phyloP scores from a whole-genome alignment of 2,888 invertebrate genomes.

The Hemithea aestivaria region DNA sequence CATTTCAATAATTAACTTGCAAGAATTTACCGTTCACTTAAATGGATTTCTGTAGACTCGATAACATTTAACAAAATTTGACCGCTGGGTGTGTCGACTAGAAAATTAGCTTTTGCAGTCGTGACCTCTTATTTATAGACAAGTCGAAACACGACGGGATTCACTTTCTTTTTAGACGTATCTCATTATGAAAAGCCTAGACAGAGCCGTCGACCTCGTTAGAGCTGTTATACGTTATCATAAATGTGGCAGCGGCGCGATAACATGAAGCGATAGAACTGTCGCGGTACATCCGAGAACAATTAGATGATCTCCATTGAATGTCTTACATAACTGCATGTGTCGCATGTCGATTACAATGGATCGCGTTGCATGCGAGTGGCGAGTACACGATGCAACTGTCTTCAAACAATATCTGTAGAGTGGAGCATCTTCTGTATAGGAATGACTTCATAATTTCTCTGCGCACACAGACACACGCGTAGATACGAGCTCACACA shows the following conservation, averaged over 20 bases:
- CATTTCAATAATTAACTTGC: conserved; percentile 25
- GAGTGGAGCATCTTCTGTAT: conserved; percentile 44
- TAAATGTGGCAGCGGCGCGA: conserved; percentile 2
- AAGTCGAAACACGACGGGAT: conserved; percentile 41
- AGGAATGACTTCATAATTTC: conserved; percentile 65
- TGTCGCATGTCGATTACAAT: conserved; percentile 31
- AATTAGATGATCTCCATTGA: conserved; percentile 33
- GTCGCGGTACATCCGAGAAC: conserved; percentile 25
- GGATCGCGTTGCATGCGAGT: conserved; percentile 39
- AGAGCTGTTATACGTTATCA: not conserved
- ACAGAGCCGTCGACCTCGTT: conserved; percentile 1
- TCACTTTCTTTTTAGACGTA: conserved; percentile 44
- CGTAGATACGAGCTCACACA: conserved; percentile 39
- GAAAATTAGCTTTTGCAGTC: conserved; percentile 45
- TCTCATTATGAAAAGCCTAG: conserved; percentile 9
- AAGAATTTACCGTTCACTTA: conserved; percentile 28
- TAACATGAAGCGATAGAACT: conserved; percentile 2
- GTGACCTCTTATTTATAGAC: conserved; percentile 48
- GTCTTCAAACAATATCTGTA: conserved; percentile 40
- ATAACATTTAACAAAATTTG: conserved; percentile 36
- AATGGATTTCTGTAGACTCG: conserved; percentile 19
- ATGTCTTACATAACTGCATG: conserved; percentile 33
- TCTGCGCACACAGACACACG: conserved; percentile 36
- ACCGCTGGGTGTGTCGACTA: conserved; percentile 35
- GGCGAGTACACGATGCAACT: conserved; percentile 44